Conservation (phyloP, 2,113 vertebrate species). For the Anseranas semipalmata region DNA sequence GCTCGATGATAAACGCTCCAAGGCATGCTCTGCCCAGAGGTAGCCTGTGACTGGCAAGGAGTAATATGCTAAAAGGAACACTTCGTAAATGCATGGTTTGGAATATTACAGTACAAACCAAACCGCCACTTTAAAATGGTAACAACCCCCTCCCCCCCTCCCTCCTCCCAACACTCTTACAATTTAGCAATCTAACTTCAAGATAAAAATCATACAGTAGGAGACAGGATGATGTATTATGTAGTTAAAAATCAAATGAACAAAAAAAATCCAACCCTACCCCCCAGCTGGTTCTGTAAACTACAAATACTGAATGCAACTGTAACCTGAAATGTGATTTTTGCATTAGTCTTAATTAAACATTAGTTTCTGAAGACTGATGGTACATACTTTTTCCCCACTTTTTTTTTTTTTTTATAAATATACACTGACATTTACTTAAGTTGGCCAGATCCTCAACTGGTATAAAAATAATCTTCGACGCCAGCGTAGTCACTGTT, state of each 20-base stretch:
- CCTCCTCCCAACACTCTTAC: not conserved
- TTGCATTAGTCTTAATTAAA: not conserved
- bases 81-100: not conserved
- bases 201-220: not conserved
- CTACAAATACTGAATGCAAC: not conserved
- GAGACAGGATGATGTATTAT: not conserved
- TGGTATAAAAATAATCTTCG: not conserved
- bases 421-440: not conserved
- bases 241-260: not conserved
- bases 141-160: not conserved
- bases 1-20: not conserved
- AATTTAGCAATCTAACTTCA: not conserved
- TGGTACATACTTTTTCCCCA: too few species aligned
- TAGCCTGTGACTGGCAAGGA: not conserved
- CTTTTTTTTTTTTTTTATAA: not conserved
- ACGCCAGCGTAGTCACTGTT: not conserved
- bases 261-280: not conserved
- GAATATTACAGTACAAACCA: not conserved
- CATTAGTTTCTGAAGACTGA: not conserved
- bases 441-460: not conserved
- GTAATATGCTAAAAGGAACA: not conserved
- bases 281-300: not conserved
- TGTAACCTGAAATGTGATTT: not conserved
- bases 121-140: not conserved
- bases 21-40: not conserved